Base-by-base conservation (phyloP, 2,113 vertebrate genomes). In the Colinus virginianus region DNA sequence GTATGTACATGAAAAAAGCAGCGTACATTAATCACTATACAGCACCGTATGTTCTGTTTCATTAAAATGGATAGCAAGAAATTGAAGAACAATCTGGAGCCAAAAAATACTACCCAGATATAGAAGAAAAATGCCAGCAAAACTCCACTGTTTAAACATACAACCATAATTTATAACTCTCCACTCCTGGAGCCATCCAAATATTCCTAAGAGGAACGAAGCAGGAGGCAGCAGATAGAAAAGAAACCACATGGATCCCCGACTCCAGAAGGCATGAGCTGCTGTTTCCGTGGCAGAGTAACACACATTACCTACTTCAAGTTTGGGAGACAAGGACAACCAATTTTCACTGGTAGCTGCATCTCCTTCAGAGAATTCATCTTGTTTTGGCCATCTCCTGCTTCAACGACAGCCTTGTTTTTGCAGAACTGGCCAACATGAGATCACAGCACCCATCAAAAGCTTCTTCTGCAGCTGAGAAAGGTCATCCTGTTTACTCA, bases 291-390 rank as follows among this genome's bases (percentile, higher is more conserved):
- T 2, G 26, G 8, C 11, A 26, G 51, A 18, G 59, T 3, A 23
- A 71, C 6, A 1, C 7, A 0, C 4, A 4, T 1, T 4, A 64
- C 2, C 58, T 30, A 1, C 49, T 3, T 1, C 58, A 16, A 34
- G 23, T 15, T 23, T 1, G 9, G 12, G 36, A 26, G 77, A 32
- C 4, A 38, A 34, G 25, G 49, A 21, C 59, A 34, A 16, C 23
- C 8, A 19, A 28, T 66, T 64, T 22, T 19, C 66, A 9, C 23
- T 1, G 28, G 30, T 58, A 3, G 86, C 51, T n/a, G 16, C 7
- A 38, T 43, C 19, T 13, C 51, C 68, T 32, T 9, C 51, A 42
- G 7, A 66, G 49, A 22, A 25, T 32, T 74, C 20, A 8, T 17
- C 38, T 38, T n/a, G 51, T 36, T 36, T 22, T 19, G 20, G 36